Percentiles rank a stretch among this genome's conserved stretches.
phyloP scores from a whole-genome alignment of 2,888 invertebrate species.

The Epinotia demarniana region DNA sequence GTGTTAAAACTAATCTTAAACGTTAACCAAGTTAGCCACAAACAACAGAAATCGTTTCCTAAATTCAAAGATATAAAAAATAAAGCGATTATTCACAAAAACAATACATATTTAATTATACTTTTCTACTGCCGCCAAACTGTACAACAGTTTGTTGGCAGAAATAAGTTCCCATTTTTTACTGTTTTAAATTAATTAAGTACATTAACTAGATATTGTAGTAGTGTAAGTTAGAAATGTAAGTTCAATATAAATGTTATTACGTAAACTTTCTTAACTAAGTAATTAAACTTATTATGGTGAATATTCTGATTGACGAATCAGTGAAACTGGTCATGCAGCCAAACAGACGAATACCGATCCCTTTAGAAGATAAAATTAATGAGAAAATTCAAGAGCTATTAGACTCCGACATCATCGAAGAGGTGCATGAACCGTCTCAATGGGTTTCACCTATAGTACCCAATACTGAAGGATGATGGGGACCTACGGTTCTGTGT shows the following conservation, averaged over 20 bases:
- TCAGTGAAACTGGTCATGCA: conserved; percentile 41
- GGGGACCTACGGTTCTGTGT: conserved; percentile 20
- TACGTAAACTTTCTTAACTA: too few species aligned
- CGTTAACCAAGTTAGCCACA: background rate
- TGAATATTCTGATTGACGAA: conserved; percentile 23
- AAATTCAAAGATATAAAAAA: conserved; percentile 13
- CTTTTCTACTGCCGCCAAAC: too few species aligned
- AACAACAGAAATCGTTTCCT: background rate
- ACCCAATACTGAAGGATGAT: conserved; percentile 29
- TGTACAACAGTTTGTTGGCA: too few species aligned
- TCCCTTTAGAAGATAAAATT: conserved; percentile 52
- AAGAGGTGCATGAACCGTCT: conserved; percentile 50
- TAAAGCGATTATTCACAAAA: too few species aligned
- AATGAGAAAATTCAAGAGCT: conserved; percentile 49
- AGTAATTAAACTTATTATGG: too few species aligned
- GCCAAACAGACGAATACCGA: conserved; percentile 51
- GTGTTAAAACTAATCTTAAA: conserved; percentile 59
- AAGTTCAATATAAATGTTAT: too few species aligned
- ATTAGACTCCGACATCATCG: conserved; percentile 51
- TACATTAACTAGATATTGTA: too few species aligned
- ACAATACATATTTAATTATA: too few species aligned
- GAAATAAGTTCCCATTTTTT: too few species aligned
- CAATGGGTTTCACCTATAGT: conserved; percentile 48
- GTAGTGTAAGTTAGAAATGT: too few species aligned
- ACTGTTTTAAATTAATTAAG: too few species aligned